Evolutionary conservation across 1,140 invertebrate genomes (phyloP), one percentile per base, ranked within the genome.

Genomic region (Lordiphosa mommai): DNA sequence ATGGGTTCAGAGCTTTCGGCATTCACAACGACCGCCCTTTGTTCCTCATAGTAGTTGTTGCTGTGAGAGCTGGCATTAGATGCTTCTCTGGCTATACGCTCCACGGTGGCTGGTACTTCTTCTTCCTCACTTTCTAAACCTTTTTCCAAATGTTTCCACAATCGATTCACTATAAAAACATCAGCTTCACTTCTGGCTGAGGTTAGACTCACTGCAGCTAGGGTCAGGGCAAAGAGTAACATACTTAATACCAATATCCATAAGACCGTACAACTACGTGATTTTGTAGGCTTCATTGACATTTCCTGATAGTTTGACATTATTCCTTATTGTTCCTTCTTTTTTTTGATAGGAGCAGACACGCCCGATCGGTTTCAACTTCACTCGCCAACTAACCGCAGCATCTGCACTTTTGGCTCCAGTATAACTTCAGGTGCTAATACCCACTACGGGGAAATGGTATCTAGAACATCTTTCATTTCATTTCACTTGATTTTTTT

Each of bases 371-470:
- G 55, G 51, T 40, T 76, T 36, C 48, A 49, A 63, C 55, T 72
- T 48, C 43, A 49, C 38, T 53, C 48, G 48, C 52, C 33, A 68
- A 82, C 76, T 82, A 72, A 82, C 14, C 37, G 34, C 37, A 63
- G 58, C 57, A 49, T 36, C 29, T 23, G 30, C 6, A 34, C 9
- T 13, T 49, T 16, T 29, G 64, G 44, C 3, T 56, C 58, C 67
- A 84, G 67, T 85, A 82, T 72, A 82, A 53, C 67, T 77, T 40
- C 27, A 16, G 59, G 72, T 82, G 72, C 59, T 84, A 84, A 84
- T 72, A 38, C 55, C 51, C 8, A 8, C 20, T 27, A 27, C 23
- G 52, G 50, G 61, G 50, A 59, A 65, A 59, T 57, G 50, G 55
- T 77, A 84, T 72, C 79, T 84, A 82, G 77, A 84, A 84, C 77